These are phyloP conservation scores for Eulimnadia texana DNA, from an alignment of 1,140 invertebrate genomes.

Conservation along the genomic window DNA sequence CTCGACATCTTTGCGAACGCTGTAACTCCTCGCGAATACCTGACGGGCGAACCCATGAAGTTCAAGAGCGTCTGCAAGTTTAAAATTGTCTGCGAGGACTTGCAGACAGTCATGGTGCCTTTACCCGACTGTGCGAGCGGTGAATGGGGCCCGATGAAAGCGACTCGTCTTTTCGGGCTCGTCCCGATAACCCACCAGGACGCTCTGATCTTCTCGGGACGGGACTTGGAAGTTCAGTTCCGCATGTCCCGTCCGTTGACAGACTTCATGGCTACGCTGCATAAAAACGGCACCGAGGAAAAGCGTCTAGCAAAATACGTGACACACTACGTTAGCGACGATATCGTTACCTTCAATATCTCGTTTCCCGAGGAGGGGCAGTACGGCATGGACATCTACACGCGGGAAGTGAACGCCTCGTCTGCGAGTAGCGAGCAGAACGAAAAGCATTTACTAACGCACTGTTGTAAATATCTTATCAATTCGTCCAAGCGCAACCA, in stretches of 20 bases:
- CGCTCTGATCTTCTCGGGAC: constrained; percentile 73
- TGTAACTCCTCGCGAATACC: constrained; percentile 85
- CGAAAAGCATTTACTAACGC: constrained; percentile 87
- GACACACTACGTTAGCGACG: constrained; percentile 58
- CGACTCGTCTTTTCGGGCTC: constrained; percentile 59
- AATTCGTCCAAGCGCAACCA: constrained; percentile 75
- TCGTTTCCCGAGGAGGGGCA: constrained; percentile 84
- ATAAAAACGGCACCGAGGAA: constrained; percentile 92
- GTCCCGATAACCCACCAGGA: constrained; percentile 54
- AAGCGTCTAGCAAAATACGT: constrained; percentile 78
- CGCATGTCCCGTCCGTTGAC: constrained; percentile 84
- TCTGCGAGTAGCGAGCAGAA: constrained; percentile 32
- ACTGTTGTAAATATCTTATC: constrained; percentile 97
- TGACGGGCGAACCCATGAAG: constrained; percentile 95
- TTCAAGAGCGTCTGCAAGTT: constrained; percentile 99
- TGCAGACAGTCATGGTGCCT: constrained; percentile 80
- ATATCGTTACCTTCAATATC: constrained; percentile 76
- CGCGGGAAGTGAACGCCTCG: constrained; percentile 53
- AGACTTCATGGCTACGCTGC: constrained; percentile 95
- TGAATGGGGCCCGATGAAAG: constrained; percentile 97
- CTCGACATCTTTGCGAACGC: constrained; percentile 97
- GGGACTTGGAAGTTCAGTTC: constrained; percentile 83
- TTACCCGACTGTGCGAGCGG: constrained; percentile 94
- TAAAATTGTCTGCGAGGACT: constrained; percentile 84
- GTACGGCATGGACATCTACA: constrained; percentile 95